Conservation (phyloP, 2,113 vertebrate species). For the Cryptotis parvus region DNA sequence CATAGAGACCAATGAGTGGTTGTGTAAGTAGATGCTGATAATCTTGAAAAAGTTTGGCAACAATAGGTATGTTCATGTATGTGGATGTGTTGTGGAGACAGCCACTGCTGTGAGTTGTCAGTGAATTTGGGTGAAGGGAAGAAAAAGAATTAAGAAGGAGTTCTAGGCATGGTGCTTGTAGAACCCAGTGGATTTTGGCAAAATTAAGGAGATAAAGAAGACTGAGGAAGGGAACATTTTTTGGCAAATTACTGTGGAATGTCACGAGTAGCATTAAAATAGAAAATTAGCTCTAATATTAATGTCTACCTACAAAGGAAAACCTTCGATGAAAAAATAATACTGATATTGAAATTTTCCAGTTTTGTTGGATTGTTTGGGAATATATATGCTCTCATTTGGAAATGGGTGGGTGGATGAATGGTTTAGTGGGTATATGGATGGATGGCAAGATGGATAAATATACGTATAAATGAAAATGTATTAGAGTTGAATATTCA, state of each 20-base stretch:
- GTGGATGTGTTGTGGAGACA: neutral
- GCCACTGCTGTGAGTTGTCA: neutral
- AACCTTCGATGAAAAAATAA: conserved; percentile 7
- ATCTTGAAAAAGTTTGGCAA: neutral
- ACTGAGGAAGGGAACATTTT: neutral
- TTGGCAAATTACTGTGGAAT: neutral
- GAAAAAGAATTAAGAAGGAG: neutral
- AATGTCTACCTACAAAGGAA: neutral
- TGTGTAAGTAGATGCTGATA: neutral
- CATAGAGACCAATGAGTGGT: neutral
- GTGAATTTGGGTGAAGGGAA: neutral
- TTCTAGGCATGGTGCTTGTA: neutral
- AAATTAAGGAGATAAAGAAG: neutral
- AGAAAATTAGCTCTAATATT: neutral
- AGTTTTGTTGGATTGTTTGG: neutral
- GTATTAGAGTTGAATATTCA: conserved; percentile 5
- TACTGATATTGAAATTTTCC: conserved; percentile 4
- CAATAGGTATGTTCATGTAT: neutral
- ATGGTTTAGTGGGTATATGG: neutral
- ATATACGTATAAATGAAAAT: neutral
- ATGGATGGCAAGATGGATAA: neutral
- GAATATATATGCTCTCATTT: neutral
- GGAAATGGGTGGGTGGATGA: neutral
- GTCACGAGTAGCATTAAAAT: conserved; percentile 16
- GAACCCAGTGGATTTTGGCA: neutral